Percentiles rank a stretch among this genome's conserved stretches.
Evolutionary conservation across 1,140 invertebrate genomes (phyloP).

Genomic region (silkworm (Bombyx mori)): ASM3026992v2 NC_085107.1:6271501-6272000

Average conservation of each 20-base stretch:
- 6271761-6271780: constrained; percentile 69
- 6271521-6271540: constrained; percentile 73
- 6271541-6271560: constrained; percentile 55
- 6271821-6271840: constrained; percentile 66
- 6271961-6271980: no score
- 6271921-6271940: no score
- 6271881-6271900: no score
- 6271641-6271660: constrained; percentile 82
- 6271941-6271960: no score
- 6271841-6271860: no score
- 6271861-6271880: no score
- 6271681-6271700: constrained; percentile 85
- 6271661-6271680: constrained; percentile 83
- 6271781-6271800: constrained; percentile 68
- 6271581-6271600: constrained; percentile 78
- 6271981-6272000: no score
- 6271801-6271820: constrained; percentile 81
- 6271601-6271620: constrained; percentile 83
- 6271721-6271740: constrained; percentile 77
- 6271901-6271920: no score
- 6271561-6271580: constrained; percentile 32
- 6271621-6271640: constrained; percentile 82
- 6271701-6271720: constrained; percentile 84
- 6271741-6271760: constrained; percentile 64
- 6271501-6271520: constrained; percentile 64